These are phyloP conservation scores for Theristicus caerulescens DNA, from an alignment of 2,113 vertebrate species.

Conservation along the genomic window DNA sequence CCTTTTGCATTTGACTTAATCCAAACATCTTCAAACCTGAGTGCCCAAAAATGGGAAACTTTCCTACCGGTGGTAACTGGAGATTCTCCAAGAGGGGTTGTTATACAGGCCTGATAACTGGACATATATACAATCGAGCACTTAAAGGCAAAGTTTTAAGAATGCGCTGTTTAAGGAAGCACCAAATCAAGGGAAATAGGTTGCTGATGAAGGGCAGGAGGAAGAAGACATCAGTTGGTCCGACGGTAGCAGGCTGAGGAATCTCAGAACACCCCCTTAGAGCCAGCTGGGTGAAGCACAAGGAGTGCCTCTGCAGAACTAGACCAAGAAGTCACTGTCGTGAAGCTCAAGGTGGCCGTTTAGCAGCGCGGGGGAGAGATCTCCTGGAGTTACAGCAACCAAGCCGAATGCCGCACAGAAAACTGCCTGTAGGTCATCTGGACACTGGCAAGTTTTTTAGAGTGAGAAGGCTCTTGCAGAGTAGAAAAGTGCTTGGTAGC, in stretches of 20 bases:
- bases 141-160: not conserved
- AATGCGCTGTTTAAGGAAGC: not conserved
- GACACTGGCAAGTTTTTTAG: not conserved
- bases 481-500: not conserved
- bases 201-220: not conserved
- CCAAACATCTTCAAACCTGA: not conserved
- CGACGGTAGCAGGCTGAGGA: not conserved
- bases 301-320: not conserved
- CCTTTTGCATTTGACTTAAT: not conserved
- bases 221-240: not conserved
- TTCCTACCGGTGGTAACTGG: not conserved
- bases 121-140: rapidly evolving
- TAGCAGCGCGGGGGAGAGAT: not conserved
- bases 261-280: not conserved
- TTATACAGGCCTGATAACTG: not conserved
- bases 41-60: not conserved
- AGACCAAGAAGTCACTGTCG: too few species aligned
- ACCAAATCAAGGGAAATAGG: not conserved
- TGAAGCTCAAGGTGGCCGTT: not conserved
- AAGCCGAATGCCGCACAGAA: not conserved
- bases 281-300: not conserved
- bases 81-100: not conserved
- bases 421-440: not conserved
- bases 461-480: not conserved
- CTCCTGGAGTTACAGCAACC: not conserved